Evolutionary conservation across 2,888 invertebrate species (phyloP).

Genomic region (Andrena praecox): DNA sequence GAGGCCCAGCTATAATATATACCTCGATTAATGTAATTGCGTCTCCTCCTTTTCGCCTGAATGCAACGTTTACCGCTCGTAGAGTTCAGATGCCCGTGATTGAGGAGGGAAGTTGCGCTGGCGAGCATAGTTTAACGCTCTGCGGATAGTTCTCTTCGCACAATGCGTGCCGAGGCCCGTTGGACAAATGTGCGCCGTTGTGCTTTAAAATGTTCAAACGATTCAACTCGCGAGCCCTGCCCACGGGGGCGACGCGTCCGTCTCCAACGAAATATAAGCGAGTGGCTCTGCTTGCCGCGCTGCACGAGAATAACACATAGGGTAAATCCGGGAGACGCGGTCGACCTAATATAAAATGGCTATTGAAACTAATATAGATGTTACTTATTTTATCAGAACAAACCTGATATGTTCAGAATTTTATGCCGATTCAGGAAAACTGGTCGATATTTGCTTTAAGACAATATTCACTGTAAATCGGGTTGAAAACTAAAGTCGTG

Average conservation of each 20-base stretch:
- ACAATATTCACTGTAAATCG: too few relatives aligned
- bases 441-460: too few relatives aligned
- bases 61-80: neutral
- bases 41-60: neutral
- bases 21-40: slow-evolving; percentile 3
- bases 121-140: neutral
- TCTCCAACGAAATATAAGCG: neutral
- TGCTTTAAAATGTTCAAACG: slow-evolving; percentile 6
- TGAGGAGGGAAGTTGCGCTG: neutral
- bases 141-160: neutral
- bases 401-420: too few relatives aligned
- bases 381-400: too few relatives aligned
- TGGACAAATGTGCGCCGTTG: slow-evolving; percentile 3
- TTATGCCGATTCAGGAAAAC: too few relatives aligned
- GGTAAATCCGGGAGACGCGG: too few relatives aligned
- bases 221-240: neutral
- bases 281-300: neutral
- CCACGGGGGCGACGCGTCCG: neutral
- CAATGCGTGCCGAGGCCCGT: neutral
- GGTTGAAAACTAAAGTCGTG: too few relatives aligned
- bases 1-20: too few relatives aligned
- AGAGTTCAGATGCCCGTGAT: neutral
- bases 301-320: neutral
- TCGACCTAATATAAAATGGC: too few relatives aligned
- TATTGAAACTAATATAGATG: too few relatives aligned